Evolutionary conservation across 2,797 vertebrate genomes (phyloP).

Genomic region (Ctenosaura bakeri): DNA sequence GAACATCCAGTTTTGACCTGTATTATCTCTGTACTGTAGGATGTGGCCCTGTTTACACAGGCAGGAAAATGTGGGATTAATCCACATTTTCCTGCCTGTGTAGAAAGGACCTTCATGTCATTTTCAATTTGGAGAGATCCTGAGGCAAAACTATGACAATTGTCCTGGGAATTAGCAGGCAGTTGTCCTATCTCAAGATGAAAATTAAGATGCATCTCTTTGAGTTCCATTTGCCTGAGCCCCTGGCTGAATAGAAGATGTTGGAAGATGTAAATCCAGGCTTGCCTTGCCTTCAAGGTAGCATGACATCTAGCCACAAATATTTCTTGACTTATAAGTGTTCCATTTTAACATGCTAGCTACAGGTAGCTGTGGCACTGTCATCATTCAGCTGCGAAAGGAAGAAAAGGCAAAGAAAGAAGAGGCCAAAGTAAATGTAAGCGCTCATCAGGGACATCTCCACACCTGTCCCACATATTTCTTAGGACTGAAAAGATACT

Average conservation of each 20-base stretch:
- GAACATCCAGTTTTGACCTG: no score
- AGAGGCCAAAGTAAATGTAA: not conserved
- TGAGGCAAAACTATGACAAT: no score
- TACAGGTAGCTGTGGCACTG: not conserved
- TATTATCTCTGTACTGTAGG: no score
- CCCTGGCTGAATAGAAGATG: not conserved
- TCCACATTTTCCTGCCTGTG: no score
- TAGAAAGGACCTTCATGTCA: no score
- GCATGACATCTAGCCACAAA: not conserved
- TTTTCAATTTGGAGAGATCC: no score
- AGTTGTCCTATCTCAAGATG: not conserved
- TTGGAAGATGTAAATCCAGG: not conserved
- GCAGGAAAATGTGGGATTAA: no score
- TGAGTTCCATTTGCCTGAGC: not conserved
- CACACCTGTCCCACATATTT: not conserved
- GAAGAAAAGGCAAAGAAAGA: not conserved
- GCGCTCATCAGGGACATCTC: not conserved
- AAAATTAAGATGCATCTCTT: not conserved
- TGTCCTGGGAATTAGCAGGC: no score
- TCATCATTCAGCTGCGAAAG: not conserved
- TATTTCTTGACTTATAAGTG: not conserved
- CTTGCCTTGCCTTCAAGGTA: not conserved
- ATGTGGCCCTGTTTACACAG: no score
- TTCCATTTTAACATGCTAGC: not conserved
- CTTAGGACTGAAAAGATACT: not conserved